Base-by-base conservation (phyloP, 2,797 vertebrate species). In the Enoplosus armatus region DNA sequence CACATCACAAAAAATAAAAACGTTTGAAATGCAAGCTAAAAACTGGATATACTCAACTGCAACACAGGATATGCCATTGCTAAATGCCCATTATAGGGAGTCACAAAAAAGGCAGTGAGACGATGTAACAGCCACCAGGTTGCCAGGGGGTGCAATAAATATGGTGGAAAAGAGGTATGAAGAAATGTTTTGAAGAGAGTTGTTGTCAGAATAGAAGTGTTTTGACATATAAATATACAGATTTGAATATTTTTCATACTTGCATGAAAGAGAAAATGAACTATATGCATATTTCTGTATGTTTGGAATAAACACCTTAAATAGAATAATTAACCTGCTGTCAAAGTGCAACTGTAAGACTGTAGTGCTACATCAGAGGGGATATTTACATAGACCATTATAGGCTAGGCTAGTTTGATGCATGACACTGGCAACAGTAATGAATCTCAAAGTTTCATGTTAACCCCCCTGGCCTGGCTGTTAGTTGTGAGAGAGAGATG, bases 191-290 rank as follows among this genome's bases (percentile, higher is more conserved):
- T 50, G n/a, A 60, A 8, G 48, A 66, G 10, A 78, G 72, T 55
- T 79, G 2, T 43, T 62, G 56, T 69, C 22, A 60, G 54, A 53
- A 77, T 63, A 85, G 1, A 88, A 72, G 63, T 75, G 47, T 59
- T 81, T 79, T 71, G 56, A 69, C 53, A 20, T 63, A 81, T 51
- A 86, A 72, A 87, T 84, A 84, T 82, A 82, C 37, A 80, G 58
- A 79, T 83, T 82, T 77, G 61, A 10, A 77, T 35, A 35, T 83
- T 61, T 39, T 24, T 72, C 24, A 67, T 71, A 65, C 61, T 54
- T 77, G 18, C 26, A 50, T 51, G 22, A 33, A 58, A 41, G 11
- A 35, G 11, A 56, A 61, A 72, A 75, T 50, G 24, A 72, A 41
- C 31, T 45, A 16, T 27, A 55, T 45, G 31, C 16, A 2, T 15